Evolutionary conservation across 2,888 invertebrate species (phyloP).

Genomic region (Nemoura dubitans): DNA sequence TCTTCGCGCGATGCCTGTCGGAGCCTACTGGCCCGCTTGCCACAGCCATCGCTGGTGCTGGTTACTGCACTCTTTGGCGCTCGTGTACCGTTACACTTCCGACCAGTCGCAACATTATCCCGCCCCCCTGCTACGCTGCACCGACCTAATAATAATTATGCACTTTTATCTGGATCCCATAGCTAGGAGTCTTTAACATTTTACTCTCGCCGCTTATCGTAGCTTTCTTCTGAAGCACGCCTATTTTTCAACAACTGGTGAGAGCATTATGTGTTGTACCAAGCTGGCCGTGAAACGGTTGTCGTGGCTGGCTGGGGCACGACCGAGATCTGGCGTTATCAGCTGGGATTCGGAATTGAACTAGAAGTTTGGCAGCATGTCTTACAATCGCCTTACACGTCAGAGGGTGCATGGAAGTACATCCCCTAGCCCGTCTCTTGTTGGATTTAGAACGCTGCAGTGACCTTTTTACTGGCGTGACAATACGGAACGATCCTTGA

Average conservation of each 20-base stretch:
- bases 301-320: background rate
- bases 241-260: background rate
- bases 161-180: background rate
- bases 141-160: background rate
- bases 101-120: background rate
- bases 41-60: background rate
- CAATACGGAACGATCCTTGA: background rate
- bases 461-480: background rate
- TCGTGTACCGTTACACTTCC: background rate
- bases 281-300: background rate
- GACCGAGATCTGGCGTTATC: background rate
- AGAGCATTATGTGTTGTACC: background rate
- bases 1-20: background rate
- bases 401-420: background rate
- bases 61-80: background rate
- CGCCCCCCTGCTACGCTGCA: background rate
- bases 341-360: background rate
- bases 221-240: background rate
- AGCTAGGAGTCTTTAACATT: background rate
- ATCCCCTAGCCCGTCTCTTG: background rate
- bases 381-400: background rate
- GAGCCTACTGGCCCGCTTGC: background rate
- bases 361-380: constrained; percentile 7
- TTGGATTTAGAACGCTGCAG: background rate
- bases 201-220: background rate